Evolutionary conservation across 2,797 vertebrate species (phyloP), one percentile per base, ranked within the genome.

Genomic region (Helicolenus hilgendorfi): DNA sequence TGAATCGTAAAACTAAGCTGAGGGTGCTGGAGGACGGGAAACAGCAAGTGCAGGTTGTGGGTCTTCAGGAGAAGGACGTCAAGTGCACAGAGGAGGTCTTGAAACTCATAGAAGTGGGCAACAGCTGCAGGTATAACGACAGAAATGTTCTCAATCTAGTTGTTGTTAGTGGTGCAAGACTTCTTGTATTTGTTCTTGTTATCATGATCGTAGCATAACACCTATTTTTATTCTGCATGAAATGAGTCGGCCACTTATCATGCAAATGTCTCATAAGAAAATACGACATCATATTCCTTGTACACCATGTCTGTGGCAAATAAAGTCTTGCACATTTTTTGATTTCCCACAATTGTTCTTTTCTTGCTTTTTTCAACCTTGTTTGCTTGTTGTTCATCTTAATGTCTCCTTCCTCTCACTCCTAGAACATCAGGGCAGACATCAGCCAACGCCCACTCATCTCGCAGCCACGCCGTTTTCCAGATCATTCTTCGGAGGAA

Each of bases 41-140:
- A 90, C 99, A 99, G 95, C 99, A 99, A 88, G 98, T 99, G 79
- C 99, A 99, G 84, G 98, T 99, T 62, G 98, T 99, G 26, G 99
- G 98, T 24, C 97, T 99, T 76, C 98, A 99, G 90, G 99, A 99
- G 72, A 97, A 97, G 20, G 98, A 99, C 72, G 99, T 99, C 77
- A 98, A 97, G 89, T 99, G 98, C 94, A 99, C 99, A 69, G 99
- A 99, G 94, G 99, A 99, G 58, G 99, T 99, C 33, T 96, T 99
- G 81, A 99, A 99, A 86, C 98, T 99, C 88, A 99, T 99, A 88
- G 99, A 99, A 95, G 96, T 99, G 75, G 99, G 99, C 72, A 99
- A 99, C 97, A 98, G 98, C 92, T 99, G 99, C 98, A 98, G 99
- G 99, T 99, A 97, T n/a, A 38, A 56, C 36, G 56, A 18, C 29